Percentiles rank a stretch among this genome's conserved stretches.
Conservation (phyloP, 1,140 invertebrate genomes). For the Bombyx mori region ASM3026992v2 NC_085117.1:14290001-14290500, state of each 20-base stretch:
- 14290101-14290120: slow-evolving; percentile 51
- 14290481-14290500: no score
- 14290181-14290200: slow-evolving; percentile 68
- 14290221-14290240: slow-evolving; percentile 43
- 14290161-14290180: slow-evolving; percentile 63
- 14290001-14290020: no score
- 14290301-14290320: slow-evolving; percentile 49
- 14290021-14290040: no score
- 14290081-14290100: slow-evolving; percentile 20
- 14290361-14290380: not conserved
- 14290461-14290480: no score
- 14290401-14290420: no score
- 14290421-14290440: no score
- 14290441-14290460: no score
- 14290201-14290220: slow-evolving; percentile 62
- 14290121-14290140: slow-evolving; percentile 58
- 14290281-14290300: slow-evolving; percentile 46
- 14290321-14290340: slow-evolving; percentile 27
- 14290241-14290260: slow-evolving; percentile 63
- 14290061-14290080: no score
- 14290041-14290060: no score
- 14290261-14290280: slow-evolving; percentile 52
- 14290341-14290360: slow-evolving; percentile 1
- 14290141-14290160: slow-evolving; percentile 59
- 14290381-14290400: no score